phyloP scores from a whole-genome alignment of 2,888 invertebrate genomes.

The Nebria salina region DNA sequence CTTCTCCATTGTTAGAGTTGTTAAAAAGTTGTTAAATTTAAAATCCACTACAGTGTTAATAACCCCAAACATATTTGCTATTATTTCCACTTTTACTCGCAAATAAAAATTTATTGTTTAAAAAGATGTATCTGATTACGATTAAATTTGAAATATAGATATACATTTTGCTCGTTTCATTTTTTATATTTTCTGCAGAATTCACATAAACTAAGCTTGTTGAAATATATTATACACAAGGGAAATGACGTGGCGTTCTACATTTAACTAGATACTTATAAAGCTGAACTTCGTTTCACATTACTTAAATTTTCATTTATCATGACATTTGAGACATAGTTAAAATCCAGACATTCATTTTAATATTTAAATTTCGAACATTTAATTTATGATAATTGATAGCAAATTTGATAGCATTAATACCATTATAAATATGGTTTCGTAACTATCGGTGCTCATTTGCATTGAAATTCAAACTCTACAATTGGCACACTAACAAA shows the following conservation, averaged over 20 bases:
- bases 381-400: background rate
- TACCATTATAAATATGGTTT: background rate
- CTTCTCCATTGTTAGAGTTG: too few species aligned
- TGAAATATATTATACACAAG: constrained; percentile 34
- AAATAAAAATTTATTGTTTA: constrained; percentile 27
- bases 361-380: background rate
- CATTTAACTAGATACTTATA: background rate
- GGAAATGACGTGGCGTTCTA: constrained; percentile 13
- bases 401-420: background rate
- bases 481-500: too few species aligned
- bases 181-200: constrained; percentile 13
- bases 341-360: constrained; percentile 29
- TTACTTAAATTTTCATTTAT: constrained; percentile 35
- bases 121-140: constrained; percentile 26
- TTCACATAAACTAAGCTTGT: constrained; percentile 21
- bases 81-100: background rate
- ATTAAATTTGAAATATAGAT: constrained; percentile 35
- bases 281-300: constrained; percentile 4
- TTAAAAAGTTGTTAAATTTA: too few species aligned
- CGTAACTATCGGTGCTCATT: background rate
- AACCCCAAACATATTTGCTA: background rate
- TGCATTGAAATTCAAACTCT: too few species aligned
- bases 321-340: constrained; percentile 12
- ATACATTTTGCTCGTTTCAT: constrained; percentile 20
- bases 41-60: background rate